Conservation (phyloP, 1,140 invertebrate species). For the Bombyx mandarina region DNA sequence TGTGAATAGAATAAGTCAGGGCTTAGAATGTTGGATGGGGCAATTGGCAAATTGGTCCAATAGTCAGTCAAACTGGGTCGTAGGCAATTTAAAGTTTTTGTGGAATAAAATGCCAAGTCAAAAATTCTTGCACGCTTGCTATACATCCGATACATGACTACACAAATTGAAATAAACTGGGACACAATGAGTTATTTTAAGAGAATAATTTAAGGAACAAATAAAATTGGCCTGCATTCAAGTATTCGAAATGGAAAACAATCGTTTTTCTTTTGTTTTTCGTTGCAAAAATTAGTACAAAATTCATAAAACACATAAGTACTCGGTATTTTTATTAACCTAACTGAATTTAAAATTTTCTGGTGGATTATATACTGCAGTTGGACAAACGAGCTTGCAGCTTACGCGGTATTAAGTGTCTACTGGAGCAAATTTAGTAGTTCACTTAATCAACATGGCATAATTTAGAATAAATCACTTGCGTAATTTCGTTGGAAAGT, state of each 20-base stretch:
- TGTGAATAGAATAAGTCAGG: conserved; percentile 5
- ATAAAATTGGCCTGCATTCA: conserved; percentile 12
- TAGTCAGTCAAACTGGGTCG: conserved; percentile 52
- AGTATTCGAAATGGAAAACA: neutral
- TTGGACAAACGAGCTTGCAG: no score
- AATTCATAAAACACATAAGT: no score
- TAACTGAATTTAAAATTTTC: no score
- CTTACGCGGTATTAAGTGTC: no score
- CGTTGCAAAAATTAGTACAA: no score
- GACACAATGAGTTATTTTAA: conserved; percentile 7
- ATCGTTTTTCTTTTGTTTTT: no score
- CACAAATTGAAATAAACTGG: conserved; percentile 26
- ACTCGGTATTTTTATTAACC: no score
- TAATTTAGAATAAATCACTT: no score
- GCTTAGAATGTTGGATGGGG: conserved; percentile 35
- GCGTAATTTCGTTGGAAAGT: no score
- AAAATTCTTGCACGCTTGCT: conserved; percentile 33
- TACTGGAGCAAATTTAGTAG: no score
- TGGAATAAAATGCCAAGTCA: conserved; percentile 56
- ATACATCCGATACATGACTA: conserved; percentile 19
- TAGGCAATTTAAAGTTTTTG: conserved; percentile 64
- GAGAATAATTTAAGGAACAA: conserved; percentile 12
- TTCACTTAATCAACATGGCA: no score
- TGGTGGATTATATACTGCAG: no score
- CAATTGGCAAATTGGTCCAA: conserved; percentile 54